These are phyloP conservation scores for Eutrigla gurnardus DNA, from an alignment of 2,797 vertebrate species.

Conservation along the genomic window DNA sequence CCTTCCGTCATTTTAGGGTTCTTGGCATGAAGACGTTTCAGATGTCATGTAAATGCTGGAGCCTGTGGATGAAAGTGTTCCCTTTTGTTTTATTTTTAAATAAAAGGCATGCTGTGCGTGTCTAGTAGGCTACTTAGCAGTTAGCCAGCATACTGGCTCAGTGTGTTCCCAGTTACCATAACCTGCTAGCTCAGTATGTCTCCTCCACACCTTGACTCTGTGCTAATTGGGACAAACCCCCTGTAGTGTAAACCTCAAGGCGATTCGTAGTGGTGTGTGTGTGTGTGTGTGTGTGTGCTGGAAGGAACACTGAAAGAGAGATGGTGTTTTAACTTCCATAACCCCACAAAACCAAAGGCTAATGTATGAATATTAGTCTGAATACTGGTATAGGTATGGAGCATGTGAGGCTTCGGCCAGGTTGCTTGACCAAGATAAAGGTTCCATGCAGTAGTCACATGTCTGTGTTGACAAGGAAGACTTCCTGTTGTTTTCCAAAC, in stretches of 20 bases:
- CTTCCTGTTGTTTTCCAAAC: slow-evolving; percentile 36
- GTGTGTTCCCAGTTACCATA: slow-evolving; percentile 73
- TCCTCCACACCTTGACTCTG: slow-evolving; percentile 71
- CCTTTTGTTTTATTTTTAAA: slow-evolving; percentile 41
- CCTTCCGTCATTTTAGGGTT: slow-evolving; percentile 39
- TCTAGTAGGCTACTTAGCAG: slow-evolving; percentile 74
- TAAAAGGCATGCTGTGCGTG: slow-evolving; percentile 66
- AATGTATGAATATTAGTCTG: slow-evolving; percentile 23
- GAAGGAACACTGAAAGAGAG: slow-evolving; percentile 22
- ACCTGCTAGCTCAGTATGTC: slow-evolving; percentile 68
- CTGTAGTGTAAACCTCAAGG: slow-evolving; percentile 65
- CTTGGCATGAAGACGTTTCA: slow-evolving; percentile 45
- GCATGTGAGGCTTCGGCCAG: slow-evolving; percentile 12
- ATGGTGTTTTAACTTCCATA: slow-evolving; percentile 29
- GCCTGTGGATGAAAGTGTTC: slow-evolving; percentile 52
- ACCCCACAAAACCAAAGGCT: slow-evolving; percentile 15
- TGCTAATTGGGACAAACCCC: slow-evolving; percentile 78
- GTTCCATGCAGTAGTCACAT: slow-evolving; percentile 18
- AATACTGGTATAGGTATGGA: slow-evolving; percentile 5
- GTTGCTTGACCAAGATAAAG: slow-evolving; percentile 52
- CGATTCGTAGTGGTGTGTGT: slow-evolving; percentile 36
- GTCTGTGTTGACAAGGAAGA: slow-evolving; percentile 22
- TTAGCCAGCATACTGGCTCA: slow-evolving; percentile 68
- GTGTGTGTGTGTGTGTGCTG: slow-evolving; percentile 23
- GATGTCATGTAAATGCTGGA: slow-evolving; percentile 50